Conservation (phyloP, 1,140 invertebrate genomes). For the Tachypleus tridentatus region DNA sequence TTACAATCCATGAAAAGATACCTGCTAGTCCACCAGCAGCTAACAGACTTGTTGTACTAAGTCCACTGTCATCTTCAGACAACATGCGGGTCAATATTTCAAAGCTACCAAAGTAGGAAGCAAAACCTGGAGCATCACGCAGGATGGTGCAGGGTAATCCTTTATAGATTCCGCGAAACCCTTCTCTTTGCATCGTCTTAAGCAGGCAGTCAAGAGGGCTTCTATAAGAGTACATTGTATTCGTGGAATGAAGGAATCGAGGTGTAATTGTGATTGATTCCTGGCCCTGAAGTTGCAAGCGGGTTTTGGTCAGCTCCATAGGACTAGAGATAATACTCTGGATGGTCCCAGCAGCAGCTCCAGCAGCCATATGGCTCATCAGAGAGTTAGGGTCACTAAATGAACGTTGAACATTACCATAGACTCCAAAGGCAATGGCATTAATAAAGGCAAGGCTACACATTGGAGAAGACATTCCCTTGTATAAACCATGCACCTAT, state of each 20-base stretch:
- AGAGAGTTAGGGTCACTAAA: conserved; percentile 45
- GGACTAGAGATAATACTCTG: conserved; percentile 71
- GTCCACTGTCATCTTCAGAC: conserved; percentile 25
- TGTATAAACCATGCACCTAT: conserved; percentile 52
- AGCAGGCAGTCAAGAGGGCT: conserved; percentile 50
- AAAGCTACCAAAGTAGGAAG: conserved; percentile 58
- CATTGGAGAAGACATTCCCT: conserved; percentile 73
- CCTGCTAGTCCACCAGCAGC: conserved; percentile 69
- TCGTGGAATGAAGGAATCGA: conserved; percentile 14
- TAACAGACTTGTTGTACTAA: conserved; percentile 47
- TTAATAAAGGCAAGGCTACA: conserved; percentile 73
- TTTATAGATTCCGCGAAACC: conserved; percentile 54
- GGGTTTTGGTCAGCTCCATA: conserved; percentile 75
- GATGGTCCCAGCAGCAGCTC: conserved; percentile 43
- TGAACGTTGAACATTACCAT: conserved; percentile 56
- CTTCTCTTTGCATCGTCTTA: conserved; percentile 48
- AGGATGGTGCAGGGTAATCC: conserved; percentile 59
- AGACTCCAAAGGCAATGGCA: conserved; percentile 82
- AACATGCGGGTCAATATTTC: conserved; percentile 45
- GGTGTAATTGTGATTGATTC: conserved; percentile 11
- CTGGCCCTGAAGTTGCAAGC: conserved; percentile 50
- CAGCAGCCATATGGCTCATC: conserved; percentile 54
- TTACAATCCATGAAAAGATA: conserved; percentile 65
- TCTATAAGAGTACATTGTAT: conserved; percentile 29
- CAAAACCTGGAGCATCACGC: conserved; percentile 53